These are phyloP conservation scores for Phengaris arion DNA, from an alignment of 2,888 invertebrate genomes.

Conservation along the genomic window DNA sequence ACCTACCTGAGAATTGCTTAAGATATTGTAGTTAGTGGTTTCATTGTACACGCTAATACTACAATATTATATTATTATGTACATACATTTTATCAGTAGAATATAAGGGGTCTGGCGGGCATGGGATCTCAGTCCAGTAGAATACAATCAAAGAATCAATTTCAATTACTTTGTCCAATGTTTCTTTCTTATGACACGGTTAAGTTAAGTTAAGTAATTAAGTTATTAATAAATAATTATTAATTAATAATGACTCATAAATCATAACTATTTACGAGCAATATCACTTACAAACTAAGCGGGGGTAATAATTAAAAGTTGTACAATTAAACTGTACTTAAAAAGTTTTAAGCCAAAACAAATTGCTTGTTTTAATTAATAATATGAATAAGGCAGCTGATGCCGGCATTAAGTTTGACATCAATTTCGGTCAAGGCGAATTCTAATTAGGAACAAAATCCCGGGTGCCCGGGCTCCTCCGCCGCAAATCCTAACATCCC, in stretches of 20 bases:
- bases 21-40: no score
- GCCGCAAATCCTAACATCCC: constrained; percentile 36
- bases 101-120: no score
- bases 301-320: background rate
- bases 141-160: no score
- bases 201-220: no score
- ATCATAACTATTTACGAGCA: background rate
- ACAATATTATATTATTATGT: no score
- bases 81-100: no score
- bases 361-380: constrained; percentile 22
- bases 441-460: constrained; percentile 38
- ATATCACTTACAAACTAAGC: background rate
- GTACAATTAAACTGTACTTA: background rate
- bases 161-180: no score
- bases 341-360: constrained; percentile 24
- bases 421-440: constrained; percentile 30
- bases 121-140: no score
- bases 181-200: no score
- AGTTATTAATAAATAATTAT: no score
- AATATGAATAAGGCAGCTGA: background rate
- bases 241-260: background rate
- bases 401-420: constrained; percentile 21
- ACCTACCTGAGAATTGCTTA: no score
- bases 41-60: no score
- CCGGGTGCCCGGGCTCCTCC: constrained; percentile 34